Evolutionary conservation across 2,888 invertebrate genomes (phyloP).

Genomic region (Ceriagrion tenellum): DNA sequence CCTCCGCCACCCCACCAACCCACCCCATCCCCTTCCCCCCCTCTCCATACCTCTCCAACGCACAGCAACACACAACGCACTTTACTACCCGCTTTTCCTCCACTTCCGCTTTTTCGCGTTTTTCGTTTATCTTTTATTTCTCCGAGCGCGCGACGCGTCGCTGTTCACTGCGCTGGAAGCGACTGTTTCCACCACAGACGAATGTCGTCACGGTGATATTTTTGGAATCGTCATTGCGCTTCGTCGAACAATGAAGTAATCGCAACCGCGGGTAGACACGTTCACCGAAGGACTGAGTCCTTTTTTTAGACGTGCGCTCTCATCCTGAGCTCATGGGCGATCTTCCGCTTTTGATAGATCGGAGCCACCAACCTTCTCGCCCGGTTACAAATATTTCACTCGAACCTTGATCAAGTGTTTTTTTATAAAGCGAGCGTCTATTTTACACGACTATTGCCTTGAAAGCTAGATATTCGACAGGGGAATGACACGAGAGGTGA

Average conservation of each 20-base stretch:
- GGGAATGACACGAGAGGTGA: too few species aligned
- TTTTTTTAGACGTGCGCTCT: not conserved
- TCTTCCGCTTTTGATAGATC: not conserved
- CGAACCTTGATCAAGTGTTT: too few species aligned
- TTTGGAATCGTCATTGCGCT: not conserved
- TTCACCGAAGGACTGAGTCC: not conserved
- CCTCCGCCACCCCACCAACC: not conserved
- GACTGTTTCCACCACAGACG: not conserved
- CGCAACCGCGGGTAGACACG: not conserved
- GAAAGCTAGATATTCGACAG: too few species aligned
- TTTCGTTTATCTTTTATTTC: not conserved
- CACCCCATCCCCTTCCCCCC: not conserved
- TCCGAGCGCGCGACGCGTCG: not conserved
- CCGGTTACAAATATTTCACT: too few species aligned
- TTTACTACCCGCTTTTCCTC: not conserved
- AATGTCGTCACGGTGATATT: not conserved
- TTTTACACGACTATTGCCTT: too few species aligned
- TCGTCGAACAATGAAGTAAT: not conserved
- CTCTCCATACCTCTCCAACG: too few species aligned
- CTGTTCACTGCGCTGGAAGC: constrained; percentile 8
- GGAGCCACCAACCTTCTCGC: too few species aligned
- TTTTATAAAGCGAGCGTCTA: too few species aligned
- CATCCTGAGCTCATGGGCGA: not conserved
- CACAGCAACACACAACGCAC: too few species aligned
- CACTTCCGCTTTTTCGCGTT: not conserved